These are phyloP conservation scores for Lymantria dispar DNA, from an alignment of 2,888 invertebrate genomes.

Conservation along the genomic window DNA sequence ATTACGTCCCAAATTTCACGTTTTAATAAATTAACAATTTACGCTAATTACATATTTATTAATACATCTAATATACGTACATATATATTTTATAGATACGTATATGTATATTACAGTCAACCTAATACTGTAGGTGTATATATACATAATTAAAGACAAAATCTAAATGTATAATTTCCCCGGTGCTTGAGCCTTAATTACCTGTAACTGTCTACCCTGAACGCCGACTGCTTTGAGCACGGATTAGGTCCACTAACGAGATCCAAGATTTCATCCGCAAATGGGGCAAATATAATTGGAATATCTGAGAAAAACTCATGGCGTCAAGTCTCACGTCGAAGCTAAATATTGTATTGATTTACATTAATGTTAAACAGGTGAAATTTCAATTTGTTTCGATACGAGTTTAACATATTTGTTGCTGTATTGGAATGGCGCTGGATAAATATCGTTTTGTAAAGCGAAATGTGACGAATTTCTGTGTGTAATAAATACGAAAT, in stretches of 20 bases:
- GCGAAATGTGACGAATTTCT: background rate
- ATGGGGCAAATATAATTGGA: conserved; percentile 4
- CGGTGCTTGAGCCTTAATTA: background rate
- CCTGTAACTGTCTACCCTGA: background rate
- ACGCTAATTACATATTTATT: too few relatives aligned
- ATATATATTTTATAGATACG: too few relatives aligned
- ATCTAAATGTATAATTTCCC: background rate
- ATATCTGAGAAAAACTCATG: background rate
- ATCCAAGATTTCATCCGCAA: background rate
- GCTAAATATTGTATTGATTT: conserved; percentile 1
- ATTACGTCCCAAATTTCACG: too few relatives aligned
- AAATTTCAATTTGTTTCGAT: background rate
- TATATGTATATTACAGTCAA: too few relatives aligned
- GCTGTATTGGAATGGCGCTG: background rate
- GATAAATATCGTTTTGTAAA: background rate
- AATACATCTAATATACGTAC: too few relatives aligned
- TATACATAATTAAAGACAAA: background rate
- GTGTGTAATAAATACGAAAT: background rate
- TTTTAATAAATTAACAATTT: too few relatives aligned
- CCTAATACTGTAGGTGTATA: too few relatives aligned
- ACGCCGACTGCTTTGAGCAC: background rate
- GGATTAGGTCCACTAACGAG: conserved; percentile 4
- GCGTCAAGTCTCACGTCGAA: background rate
- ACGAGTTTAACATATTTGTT: background rate
- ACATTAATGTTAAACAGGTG: background rate